A percentile compares a stretch with the other conserved stretches of the same genome.
phyloP scores from a whole-genome alignment of 2,888 invertebrate species.

The Heteromyza rotundicornis region DNA sequence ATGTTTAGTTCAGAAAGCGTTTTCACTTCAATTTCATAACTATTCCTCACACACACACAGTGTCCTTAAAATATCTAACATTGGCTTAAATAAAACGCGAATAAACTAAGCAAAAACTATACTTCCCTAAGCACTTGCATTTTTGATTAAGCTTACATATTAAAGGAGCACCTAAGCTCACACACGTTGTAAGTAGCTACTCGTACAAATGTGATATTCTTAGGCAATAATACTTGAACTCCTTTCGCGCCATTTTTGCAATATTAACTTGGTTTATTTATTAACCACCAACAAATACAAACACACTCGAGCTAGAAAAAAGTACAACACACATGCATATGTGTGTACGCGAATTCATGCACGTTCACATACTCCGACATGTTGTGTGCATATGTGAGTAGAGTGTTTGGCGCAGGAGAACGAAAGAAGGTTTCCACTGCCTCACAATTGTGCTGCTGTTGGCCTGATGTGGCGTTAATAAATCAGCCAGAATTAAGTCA shows the following conservation, averaged over 20 bases:
- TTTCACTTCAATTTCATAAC: no score
- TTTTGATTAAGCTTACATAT: slow-evolving; percentile 6
- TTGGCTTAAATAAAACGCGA: neutral
- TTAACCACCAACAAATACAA: slow-evolving; percentile 40
- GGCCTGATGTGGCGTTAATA: slow-evolving; percentile 46
- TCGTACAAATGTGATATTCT: neutral
- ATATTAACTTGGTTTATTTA: slow-evolving; percentile 47
- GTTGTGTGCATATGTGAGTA: slow-evolving; percentile 40
- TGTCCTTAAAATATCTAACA: no score
- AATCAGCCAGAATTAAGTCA: slow-evolving; percentile 56
- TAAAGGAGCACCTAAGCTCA: neutral
- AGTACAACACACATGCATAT: neutral
- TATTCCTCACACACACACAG: no score
- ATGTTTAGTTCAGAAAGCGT: no score
- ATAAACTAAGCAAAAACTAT: slow-evolving; percentile 7
- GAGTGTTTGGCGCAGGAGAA: slow-evolving; percentile 23
- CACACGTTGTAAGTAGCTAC: neutral
- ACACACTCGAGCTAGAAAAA: slow-evolving; percentile 8
- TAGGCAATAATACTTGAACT: neutral
- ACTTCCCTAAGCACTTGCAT: slow-evolving; percentile 6
- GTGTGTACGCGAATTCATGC: neutral
- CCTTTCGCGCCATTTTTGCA: slow-evolving; percentile 28
- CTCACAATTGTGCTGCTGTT: slow-evolving; percentile 14
- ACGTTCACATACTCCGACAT: slow-evolving; percentile 11
- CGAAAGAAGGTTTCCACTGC: neutral